These are phyloP conservation scores for Helicolenus hilgendorfi DNA, from an alignment of 2,797 vertebrate species.

Conservation along the genomic window DNA sequence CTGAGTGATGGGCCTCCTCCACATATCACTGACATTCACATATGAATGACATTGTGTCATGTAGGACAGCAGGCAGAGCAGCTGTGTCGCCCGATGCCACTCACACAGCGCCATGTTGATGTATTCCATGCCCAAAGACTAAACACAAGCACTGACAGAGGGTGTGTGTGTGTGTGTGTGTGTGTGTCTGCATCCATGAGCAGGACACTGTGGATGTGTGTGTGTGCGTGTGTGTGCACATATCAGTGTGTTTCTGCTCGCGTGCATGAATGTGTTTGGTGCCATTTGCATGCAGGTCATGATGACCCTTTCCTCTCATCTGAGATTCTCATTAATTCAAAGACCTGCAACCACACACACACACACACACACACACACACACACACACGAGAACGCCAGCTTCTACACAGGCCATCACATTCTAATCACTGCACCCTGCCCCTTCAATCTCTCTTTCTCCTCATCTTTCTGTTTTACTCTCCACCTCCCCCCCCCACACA, in stretches of 20 bases:
- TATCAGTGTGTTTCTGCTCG: neutral
- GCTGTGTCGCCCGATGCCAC: conserved; percentile 50
- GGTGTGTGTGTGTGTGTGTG: neutral
- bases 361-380: neutral
- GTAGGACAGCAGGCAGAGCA: conserved; percentile 58
- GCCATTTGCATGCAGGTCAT: conserved; percentile 80
- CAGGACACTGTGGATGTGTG: neutral
- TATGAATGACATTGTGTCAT: conserved; percentile 54
- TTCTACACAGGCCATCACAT: conserved; percentile 68
- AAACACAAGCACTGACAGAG: neutral
- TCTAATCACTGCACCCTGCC: conserved; percentile 77
- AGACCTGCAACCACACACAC: conserved; percentile 17
- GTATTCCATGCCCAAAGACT: conserved; percentile 13
- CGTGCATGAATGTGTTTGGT: conserved; percentile 22
- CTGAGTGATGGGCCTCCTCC: conserved; percentile 21
- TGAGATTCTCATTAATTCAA: conserved; percentile 82
- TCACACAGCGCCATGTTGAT: conserved; percentile 33
- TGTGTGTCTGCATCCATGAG: neutral
- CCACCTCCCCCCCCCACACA: neutral
- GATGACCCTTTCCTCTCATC: conserved; percentile 78
- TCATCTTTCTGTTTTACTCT: conserved; percentile 46
- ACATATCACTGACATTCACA: conserved; percentile 11
- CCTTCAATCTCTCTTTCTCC: conserved; percentile 67
- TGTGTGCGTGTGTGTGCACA: conserved; percentile 3
- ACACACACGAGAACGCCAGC: neutral